phyloP scores from a whole-genome alignment of 2,888 invertebrate genomes.

The Rhimphoctona megacephalus region DNA sequence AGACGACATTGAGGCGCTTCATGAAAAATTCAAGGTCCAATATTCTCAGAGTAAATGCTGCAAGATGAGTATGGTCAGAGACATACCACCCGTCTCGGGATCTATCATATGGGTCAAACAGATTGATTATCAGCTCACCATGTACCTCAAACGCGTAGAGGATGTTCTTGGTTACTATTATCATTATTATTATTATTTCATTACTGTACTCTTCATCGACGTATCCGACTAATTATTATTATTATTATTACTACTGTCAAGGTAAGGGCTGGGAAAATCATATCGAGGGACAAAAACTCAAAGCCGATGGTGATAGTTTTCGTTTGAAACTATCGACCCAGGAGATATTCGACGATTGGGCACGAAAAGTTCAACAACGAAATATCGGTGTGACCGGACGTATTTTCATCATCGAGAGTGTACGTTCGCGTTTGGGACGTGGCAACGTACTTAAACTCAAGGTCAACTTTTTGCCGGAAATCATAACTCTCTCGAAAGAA shows the following conservation, averaged over 20 bases:
- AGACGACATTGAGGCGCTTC: slow-evolving; percentile 98
- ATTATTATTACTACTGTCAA: slow-evolving; percentile 74
- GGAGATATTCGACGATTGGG: slow-evolving; percentile 99
- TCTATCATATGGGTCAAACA: slow-evolving; percentile 99
- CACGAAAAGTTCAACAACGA: slow-evolving; percentile 96
- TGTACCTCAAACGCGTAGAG: slow-evolving; percentile 98
- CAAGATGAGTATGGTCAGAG: slow-evolving; percentile 95
- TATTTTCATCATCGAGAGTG: slow-evolving; percentile 96
- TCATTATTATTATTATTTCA: background rate
- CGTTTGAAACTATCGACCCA: slow-evolving; percentile 97
- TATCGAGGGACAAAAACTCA: slow-evolving; percentile 98
- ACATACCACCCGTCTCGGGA: slow-evolving; percentile 98
- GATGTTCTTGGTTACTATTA: slow-evolving; percentile 93
- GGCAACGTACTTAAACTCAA: slow-evolving; percentile 94
- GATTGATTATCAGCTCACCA: slow-evolving; percentile 98
- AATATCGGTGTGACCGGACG: slow-evolving; percentile 97
- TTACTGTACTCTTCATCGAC: background rate
- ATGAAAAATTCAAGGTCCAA: slow-evolving; percentile 99
- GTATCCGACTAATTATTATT: background rate
- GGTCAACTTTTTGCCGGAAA: slow-evolving; percentile 98
- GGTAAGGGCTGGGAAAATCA: slow-evolving; percentile 99
- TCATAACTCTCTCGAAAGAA: slow-evolving; percentile 99
- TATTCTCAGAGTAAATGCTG: slow-evolving; percentile 98
- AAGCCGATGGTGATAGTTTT: slow-evolving; percentile 99
- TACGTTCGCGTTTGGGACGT: slow-evolving; percentile 91